Conservation (phyloP, 2,113 vertebrate genomes). For the Gallinago jamesoni region DNA sequence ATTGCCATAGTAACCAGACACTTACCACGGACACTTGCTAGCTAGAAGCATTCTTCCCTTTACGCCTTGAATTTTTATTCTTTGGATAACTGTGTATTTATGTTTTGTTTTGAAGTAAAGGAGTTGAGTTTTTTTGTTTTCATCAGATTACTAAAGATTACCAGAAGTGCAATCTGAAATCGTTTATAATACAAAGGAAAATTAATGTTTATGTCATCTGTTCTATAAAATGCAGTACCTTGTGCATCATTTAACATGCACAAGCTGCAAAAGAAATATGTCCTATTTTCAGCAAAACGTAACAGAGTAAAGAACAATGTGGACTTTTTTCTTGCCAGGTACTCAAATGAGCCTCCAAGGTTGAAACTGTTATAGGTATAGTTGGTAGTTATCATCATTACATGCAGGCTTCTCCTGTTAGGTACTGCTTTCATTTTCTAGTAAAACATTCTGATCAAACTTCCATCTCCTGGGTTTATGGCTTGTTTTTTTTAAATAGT, state of each 20-base stretch:
- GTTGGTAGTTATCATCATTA: not conserved
- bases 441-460: not conserved
- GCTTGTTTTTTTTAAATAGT: not conserved
- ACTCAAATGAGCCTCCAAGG: not conserved
- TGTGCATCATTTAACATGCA: not conserved
- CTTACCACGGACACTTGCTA: not conserved
- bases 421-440: not conserved
- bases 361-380: not conserved
- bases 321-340: not conserved
- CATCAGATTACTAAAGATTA: not conserved
- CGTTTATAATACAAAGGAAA: not conserved
- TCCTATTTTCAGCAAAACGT: not conserved
- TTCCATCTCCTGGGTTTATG: not conserved
- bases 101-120: not conserved
- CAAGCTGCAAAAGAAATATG: not conserved
- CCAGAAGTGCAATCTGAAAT: not conserved
- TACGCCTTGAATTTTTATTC: not conserved
- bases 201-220: not conserved
- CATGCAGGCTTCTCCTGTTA: not conserved
- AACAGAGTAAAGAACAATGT: not conserved
- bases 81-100: not conserved
- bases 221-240: not conserved
- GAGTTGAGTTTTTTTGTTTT: not conserved
- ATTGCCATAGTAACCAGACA: constrained; percentile 67
- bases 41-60: constrained; percentile 4